A percentile compares a stretch with the other conserved stretches of the same genome.
Evolutionary conservation across 2,888 invertebrate genomes (phyloP).

Genomic region (Scaptomyza parva): DNA sequence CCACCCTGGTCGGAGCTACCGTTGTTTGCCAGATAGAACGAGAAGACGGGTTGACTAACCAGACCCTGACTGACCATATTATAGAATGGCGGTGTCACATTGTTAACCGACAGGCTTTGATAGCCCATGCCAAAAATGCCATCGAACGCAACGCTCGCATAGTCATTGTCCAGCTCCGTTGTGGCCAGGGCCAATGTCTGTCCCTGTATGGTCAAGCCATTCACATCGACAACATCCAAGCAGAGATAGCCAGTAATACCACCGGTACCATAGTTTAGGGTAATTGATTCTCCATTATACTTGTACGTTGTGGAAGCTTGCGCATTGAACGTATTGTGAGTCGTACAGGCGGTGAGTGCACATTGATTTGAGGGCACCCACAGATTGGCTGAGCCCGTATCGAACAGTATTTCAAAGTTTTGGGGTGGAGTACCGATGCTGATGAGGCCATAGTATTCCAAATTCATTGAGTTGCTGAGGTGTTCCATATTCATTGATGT

Average conservation of each 20-base stretch:
- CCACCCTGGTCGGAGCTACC: constrained; percentile 90
- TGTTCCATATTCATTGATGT: constrained; percentile 23
- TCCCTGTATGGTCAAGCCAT: constrained; percentile 88
- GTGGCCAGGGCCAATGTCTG: constrained; percentile 98
- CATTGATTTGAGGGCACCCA: constrained; percentile 89
- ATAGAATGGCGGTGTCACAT: constrained; percentile 95
- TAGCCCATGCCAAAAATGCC: constrained; percentile 98
- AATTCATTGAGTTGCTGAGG: constrained; percentile 55
- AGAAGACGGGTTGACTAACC: constrained; percentile 91
- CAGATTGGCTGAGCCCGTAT: constrained; percentile 86
- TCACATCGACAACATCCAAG: constrained; percentile 87
- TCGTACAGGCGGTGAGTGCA: constrained; percentile 90
- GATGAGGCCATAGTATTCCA: constrained; percentile 86
- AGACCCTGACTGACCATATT: constrained; percentile 93
- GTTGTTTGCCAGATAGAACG: constrained; percentile 94
- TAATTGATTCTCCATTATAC: constrained; percentile 93
- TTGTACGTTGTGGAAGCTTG: constrained; percentile 91
- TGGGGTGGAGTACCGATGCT: constrained; percentile 95
- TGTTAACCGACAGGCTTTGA: constrained; percentile 92
- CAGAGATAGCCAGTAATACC: constrained; percentile 44
- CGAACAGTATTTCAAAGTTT: constrained; percentile 96
- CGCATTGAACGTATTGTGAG: constrained; percentile 97
- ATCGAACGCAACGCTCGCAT: constrained; percentile 98
- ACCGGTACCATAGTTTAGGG: constrained; percentile 93
- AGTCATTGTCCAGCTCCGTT: constrained; percentile 92